These are phyloP conservation scores for Benthochromis sp. DNA, from an alignment of 2,113 vertebrate genomes.

Conservation along the genomic window DNA sequence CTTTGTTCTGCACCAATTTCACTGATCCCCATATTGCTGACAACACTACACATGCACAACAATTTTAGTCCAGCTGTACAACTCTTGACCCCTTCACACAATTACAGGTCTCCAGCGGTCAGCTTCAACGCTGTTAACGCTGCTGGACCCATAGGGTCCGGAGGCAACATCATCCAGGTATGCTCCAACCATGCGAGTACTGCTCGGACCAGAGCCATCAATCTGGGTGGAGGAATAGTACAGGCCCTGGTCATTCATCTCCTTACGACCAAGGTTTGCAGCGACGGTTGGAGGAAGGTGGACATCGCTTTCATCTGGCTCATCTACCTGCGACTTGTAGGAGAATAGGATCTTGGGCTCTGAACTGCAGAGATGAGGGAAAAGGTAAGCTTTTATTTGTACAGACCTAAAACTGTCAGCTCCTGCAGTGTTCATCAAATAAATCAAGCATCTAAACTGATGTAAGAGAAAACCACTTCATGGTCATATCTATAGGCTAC, in stretches of 20 bases:
- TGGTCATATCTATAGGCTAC: neutral
- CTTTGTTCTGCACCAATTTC: neutral
- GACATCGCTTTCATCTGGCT: constrained; percentile 88
- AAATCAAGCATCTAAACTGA: neutral
- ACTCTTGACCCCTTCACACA: constrained; percentile 52
- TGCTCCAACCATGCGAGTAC: constrained; percentile 79
- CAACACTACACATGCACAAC: neutral
- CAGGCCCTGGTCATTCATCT: constrained; percentile 73
- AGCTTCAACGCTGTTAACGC: constrained; percentile 88
- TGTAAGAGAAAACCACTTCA: neutral
- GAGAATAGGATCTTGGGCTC: constrained; percentile 99
- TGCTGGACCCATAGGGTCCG: constrained; percentile 81
- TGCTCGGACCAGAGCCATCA: constrained; percentile 78
- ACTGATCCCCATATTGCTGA: neutral
- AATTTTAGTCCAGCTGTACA: neutral
- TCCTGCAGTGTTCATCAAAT: neutral
- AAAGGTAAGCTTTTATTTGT: neutral
- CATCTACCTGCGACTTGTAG: constrained; percentile 97
- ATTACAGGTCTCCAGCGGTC: constrained; percentile 92
- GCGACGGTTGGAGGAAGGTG: constrained; percentile 90
- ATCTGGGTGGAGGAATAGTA: constrained; percentile 94
- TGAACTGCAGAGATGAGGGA: constrained; percentile 66
- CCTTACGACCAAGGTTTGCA: constrained; percentile 78
- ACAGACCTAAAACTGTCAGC: neutral
- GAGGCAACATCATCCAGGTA: constrained; percentile 90